phyloP scores from a whole-genome alignment of 35 echinoderm and acorn worm species.

The Anneissia japonica region DNA sequence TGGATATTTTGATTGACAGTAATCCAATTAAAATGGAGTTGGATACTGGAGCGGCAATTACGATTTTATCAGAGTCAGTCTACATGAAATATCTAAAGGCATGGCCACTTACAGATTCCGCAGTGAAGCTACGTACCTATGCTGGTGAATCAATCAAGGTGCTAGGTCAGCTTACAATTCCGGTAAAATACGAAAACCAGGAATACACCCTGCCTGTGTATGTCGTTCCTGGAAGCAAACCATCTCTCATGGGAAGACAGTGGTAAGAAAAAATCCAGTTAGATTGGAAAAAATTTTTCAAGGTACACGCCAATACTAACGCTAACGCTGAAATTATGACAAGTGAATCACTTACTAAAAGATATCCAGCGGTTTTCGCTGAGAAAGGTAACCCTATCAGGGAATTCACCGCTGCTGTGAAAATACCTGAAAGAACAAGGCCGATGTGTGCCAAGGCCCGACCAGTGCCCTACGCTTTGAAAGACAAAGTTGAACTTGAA shows the following conservation, averaged over 20 bases:
- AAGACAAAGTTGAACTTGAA: constrained; percentile 1
- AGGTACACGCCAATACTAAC: not conserved
- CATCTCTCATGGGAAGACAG: constrained; percentile 5
- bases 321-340: not conserved
- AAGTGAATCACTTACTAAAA: not conserved
- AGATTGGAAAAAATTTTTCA: not conserved
- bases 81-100: not conserved
- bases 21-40: not conserved
- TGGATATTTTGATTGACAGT: not conserved
- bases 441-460: not conserved
- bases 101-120: not conserved
- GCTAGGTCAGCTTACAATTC: not conserved
- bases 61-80: constrained; percentile 2
- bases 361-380: not conserved
- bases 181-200: not conserved
- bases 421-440: not conserved
- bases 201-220: not conserved
- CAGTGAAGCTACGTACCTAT: not conserved
- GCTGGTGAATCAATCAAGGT: not conserved
- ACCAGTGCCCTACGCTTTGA: not conserved
- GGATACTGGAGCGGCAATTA: constrained; percentile 14
- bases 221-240: not conserved
- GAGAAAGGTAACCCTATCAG: not conserved
- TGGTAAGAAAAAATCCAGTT: not conserved
- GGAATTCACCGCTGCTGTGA: not conserved